These are phyloP conservation scores for Epinephelus malabaricus DNA, from an alignment of 2,797 vertebrate genomes.

Conservation along the genomic window DNA sequence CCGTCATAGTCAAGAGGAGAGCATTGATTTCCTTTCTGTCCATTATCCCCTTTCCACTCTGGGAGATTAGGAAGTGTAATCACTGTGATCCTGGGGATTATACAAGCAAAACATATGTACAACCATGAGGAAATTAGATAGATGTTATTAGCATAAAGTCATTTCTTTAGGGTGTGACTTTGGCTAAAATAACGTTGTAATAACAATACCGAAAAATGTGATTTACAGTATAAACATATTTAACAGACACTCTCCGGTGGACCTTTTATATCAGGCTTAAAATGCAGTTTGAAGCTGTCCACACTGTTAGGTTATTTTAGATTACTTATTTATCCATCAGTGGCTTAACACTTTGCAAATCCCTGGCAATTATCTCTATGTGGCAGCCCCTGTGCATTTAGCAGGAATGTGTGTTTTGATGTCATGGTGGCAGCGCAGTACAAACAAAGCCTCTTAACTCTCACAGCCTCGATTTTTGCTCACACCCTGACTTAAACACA, in stretches of 20 bases:
- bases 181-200: background rate
- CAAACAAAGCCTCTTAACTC: slow-evolving; percentile 67
- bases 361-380: slow-evolving; percentile 58
- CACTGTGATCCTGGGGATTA: slow-evolving; percentile 65
- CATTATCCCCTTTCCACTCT: slow-evolving; percentile 54
- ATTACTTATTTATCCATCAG: slow-evolving; percentile 38
- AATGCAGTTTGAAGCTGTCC: slow-evolving; percentile 10
- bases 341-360: slow-evolving; percentile 61
- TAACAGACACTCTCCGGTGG: slow-evolving; percentile 1
- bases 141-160: slow-evolving; percentile 20
- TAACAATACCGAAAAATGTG: background rate
- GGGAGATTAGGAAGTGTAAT: slow-evolving; percentile 71
- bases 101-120: slow-evolving; percentile 54
- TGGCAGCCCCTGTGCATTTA: slow-evolving; percentile 38
- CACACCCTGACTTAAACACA: slow-evolving; percentile 20
- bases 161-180: slow-evolving; percentile 5
- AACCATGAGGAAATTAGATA: slow-evolving; percentile 40
- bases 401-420: slow-evolving; percentile 55
- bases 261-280: slow-evolving; percentile 9
- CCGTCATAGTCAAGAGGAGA: slow-evolving; percentile 40
- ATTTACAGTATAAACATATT: slow-evolving; percentile 7
- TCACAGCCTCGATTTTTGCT: slow-evolving; percentile 29
- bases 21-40: slow-evolving; percentile 64
- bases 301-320: slow-evolving; percentile 25
- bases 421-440: slow-evolving; percentile 22